phyloP scores from a whole-genome alignment of 2,888 invertebrate genomes.

The Hypena proboscidalis region DNA sequence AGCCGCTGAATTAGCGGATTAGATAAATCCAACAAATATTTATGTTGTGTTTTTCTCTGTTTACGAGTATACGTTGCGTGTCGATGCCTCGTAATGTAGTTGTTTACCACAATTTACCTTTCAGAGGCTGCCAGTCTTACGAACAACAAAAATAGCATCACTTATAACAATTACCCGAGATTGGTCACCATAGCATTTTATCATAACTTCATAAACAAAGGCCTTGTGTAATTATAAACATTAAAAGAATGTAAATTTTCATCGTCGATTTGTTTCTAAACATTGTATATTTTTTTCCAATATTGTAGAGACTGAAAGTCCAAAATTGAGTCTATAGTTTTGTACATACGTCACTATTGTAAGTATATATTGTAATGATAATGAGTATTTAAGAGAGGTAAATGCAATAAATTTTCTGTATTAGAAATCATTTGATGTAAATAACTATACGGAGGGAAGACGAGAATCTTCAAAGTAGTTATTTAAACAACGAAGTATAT shows the following conservation, averaged over 20 bases:
- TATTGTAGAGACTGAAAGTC: conserved; percentile 84
- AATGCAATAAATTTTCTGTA: conserved; percentile 83
- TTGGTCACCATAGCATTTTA: conserved; percentile 50
- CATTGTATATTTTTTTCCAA: conserved; percentile 70
- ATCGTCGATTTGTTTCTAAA: conserved; percentile 63
- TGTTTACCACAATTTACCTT: background rate
- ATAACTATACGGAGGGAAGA: conserved; percentile 66
- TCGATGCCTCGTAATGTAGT: conserved; percentile 1
- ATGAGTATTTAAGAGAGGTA: conserved; percentile 77
- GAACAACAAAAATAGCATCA: conserved; percentile 20
- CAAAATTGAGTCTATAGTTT: conserved; percentile 84
- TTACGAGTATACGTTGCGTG: too few relatives aligned
- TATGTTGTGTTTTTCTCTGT: too few relatives aligned
- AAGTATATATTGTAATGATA: conserved; percentile 79
- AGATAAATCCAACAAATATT: conserved; percentile 1
- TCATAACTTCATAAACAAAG: conserved; percentile 60
- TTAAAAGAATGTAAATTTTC: conserved; percentile 64
- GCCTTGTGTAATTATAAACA: conserved; percentile 76
- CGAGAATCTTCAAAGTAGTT: conserved; percentile 54
- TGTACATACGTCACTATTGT: conserved; percentile 83
- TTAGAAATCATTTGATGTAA: conserved; percentile 75
- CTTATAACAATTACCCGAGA: conserved; percentile 46
- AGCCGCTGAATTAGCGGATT: background rate
- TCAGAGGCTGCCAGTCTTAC: conserved; percentile 38
- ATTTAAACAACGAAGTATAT: conserved; percentile 59